Conservation (phyloP, 2,113 vertebrate genomes). For the Gallinago undulata region DNA sequence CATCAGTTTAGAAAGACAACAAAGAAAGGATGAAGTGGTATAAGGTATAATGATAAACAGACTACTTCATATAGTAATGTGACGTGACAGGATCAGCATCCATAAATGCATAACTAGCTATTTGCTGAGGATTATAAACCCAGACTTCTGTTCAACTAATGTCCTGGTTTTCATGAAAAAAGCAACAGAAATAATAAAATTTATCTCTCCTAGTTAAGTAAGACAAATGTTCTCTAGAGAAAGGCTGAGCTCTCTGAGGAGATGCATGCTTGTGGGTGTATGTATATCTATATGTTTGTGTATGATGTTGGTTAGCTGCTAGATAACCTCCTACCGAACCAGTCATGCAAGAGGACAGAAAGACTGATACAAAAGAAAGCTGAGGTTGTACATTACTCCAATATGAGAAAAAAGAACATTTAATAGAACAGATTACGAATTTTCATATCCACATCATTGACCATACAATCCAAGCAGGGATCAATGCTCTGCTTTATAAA, state of each 20-base stretch:
- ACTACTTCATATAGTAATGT: background rate
- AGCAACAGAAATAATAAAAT: background rate
- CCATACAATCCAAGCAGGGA: background rate
- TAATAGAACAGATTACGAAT: background rate
- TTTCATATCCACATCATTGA: background rate
- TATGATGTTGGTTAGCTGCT: background rate
- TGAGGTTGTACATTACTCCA: background rate
- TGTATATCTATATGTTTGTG: background rate
- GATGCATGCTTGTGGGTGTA: background rate
- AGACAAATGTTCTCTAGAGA: background rate
- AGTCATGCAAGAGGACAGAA: background rate
- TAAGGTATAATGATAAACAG: background rate
- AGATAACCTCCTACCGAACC: background rate
- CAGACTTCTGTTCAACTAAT: background rate
- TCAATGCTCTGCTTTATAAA: background rate
- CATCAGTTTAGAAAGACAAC: fast-evolving
- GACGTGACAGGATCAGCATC: background rate
- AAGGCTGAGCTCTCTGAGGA: background rate
- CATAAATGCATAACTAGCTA: background rate
- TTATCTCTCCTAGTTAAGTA: background rate
- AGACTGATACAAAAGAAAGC: background rate
- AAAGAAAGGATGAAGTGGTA: background rate
- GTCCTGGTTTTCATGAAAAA: background rate
- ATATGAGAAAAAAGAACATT: background rate
- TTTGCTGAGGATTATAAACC: conserved; percentile 5